Percentiles rank a stretch among this genome's conserved stretches.
These are phyloP conservation scores for Melanerpes aurifrons DNA, from an alignment of 2,113 vertebrate species.

Conservation along the genomic window DNA sequence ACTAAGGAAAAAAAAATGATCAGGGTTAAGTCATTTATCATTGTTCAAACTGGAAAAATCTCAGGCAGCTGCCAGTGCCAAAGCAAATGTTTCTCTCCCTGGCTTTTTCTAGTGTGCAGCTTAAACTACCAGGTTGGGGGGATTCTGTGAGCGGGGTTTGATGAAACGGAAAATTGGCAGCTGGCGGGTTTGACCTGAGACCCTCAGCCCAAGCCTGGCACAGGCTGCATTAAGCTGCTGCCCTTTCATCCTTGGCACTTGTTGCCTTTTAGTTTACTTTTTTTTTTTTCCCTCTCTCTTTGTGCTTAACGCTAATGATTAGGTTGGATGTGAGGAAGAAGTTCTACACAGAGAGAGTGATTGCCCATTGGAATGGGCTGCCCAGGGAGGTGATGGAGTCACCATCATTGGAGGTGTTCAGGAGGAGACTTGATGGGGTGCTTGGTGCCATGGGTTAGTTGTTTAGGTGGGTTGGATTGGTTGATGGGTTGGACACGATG, in stretches of 20 bases:
- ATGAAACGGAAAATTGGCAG: slow-evolving; percentile 64
- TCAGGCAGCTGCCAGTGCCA: slow-evolving; percentile 69
- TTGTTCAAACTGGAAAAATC: slow-evolving; percentile 75
- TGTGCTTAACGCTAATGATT: not conserved
- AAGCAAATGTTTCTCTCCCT: slow-evolving; percentile 75
- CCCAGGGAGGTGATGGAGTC: too few relatives aligned
- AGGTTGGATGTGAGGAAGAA: too few relatives aligned
- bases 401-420: too few relatives aligned
- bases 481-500: too few relatives aligned
- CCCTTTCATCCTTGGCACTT: not conserved
- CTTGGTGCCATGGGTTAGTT: too few relatives aligned
- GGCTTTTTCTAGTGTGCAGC: slow-evolving; percentile 37
- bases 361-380: too few relatives aligned
- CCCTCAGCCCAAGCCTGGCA: not conserved
- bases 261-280: not conserved
- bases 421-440: too few relatives aligned
- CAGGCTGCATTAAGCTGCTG: not conserved
- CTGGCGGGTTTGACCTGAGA: not conserved
- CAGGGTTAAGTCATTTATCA: slow-evolving; percentile 82
- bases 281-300: not conserved
- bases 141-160: slow-evolving; percentile 43
- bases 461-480: too few relatives aligned
- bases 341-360: too few relatives aligned
- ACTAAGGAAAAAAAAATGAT: slow-evolving; percentile 72
- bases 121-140: slow-evolving; percentile 41